Evolutionary conservation across 2,888 invertebrate species (phyloP).

Genomic region (Euspilapteryx auroguttella): DNA sequence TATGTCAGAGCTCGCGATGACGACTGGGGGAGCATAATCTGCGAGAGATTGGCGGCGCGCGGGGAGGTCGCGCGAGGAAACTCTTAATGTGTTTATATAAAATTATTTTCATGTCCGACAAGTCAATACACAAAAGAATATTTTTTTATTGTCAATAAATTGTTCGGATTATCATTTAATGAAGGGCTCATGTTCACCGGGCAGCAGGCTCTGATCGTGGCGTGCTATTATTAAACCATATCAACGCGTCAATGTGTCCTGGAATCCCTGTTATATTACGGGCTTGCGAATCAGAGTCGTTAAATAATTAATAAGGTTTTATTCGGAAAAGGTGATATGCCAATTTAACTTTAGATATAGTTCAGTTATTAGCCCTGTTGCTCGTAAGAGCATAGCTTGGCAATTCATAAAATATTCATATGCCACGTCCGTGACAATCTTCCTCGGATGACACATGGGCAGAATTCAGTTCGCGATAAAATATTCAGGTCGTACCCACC

Average conservation of each 20-base stretch:
- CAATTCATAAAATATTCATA: conserved; percentile 33
- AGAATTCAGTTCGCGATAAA: conserved; percentile 30
- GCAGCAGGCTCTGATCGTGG: conserved; percentile 52
- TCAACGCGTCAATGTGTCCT: conserved; percentile 22
- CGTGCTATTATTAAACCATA: conserved; percentile 53
- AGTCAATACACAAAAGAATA: conserved; percentile 51
- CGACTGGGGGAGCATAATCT: conserved; percentile 38
- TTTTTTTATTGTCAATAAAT: conserved; percentile 56
- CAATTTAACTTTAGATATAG: conserved; percentile 32
- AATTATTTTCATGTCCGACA: conserved; percentile 61
- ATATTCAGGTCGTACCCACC: conserved; percentile 22
- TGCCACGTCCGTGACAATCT: conserved; percentile 22
- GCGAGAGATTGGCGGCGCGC: conserved; percentile 16
- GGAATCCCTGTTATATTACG: too few relatives aligned
- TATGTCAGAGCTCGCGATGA: conserved; percentile 48
- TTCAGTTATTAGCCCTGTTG: conserved; percentile 33
- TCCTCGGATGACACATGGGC: conserved; percentile 27
- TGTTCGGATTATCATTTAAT: conserved; percentile 60
- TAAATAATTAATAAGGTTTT: conserved; percentile 34
- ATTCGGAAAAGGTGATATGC: conserved; percentile 31
- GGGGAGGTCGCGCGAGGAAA: conserved; percentile 38
- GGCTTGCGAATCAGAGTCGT: conserved; percentile 17
- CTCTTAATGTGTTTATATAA: conserved; percentile 60
- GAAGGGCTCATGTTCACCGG: conserved; percentile 57
- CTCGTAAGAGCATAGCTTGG: conserved; percentile 27